Evolutionary conservation across 1,140 invertebrate genomes (phyloP).

Genomic region (Popillia japonica): DNA sequence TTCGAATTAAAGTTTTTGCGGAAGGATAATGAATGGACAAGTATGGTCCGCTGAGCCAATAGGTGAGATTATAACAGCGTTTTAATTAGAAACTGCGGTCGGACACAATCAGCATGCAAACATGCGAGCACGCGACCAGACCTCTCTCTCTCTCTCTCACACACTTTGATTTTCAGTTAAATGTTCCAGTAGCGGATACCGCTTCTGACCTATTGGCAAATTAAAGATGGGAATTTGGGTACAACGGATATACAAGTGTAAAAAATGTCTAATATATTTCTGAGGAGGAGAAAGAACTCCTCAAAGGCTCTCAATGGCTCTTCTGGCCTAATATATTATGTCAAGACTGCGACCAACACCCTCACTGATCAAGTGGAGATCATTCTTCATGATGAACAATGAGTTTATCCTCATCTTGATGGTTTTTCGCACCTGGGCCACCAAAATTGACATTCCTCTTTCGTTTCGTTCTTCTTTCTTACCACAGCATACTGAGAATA

Average conservation of each 20-base stretch:
- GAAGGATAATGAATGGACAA: conserved; percentile 26
- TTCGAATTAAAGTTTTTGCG: conserved; percentile 31
- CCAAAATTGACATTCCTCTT: no score
- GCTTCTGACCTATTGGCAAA: background rate
- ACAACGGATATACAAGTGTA: no score
- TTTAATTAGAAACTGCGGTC: conserved; percentile 31
- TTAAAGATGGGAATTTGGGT: background rate
- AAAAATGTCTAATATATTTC: no score
- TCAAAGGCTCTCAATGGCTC: background rate
- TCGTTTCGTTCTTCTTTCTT: no score
- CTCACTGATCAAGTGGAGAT: no score
- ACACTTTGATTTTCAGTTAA: background rate
- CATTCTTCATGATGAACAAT: no score
- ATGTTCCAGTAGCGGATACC: background rate
- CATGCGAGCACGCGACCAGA: conserved; percentile 22
- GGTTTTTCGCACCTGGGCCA: no score
- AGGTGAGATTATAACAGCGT: conserved; percentile 20
- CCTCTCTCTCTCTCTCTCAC: background rate
- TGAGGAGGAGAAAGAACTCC: background rate
- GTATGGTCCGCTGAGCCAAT: conserved; percentile 27
- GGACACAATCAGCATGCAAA: conserved; percentile 24
- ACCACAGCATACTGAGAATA: no score
- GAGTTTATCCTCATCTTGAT: no score
- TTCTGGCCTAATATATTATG: background rate
- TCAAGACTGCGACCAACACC: no score